These are phyloP conservation scores for Adrianichthys oophorus DNA, from an alignment of 2,797 vertebrate genomes.

Conservation along the genomic window DNA sequence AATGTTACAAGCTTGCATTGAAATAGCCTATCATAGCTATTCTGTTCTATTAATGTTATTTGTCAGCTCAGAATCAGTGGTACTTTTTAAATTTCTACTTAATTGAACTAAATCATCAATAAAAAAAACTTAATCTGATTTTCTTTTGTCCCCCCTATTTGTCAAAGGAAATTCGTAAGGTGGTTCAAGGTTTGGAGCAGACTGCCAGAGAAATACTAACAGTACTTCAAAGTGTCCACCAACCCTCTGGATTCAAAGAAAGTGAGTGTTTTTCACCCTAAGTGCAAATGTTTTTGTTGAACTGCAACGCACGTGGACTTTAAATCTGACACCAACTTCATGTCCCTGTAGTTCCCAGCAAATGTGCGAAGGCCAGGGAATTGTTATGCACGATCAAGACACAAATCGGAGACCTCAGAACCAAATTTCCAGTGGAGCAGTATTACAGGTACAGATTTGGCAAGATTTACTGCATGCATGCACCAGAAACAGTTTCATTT, in stretches of 20 bases:
- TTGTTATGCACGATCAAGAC: conserved; percentile 86
- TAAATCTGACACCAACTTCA: not conserved
- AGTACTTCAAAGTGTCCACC: conserved; percentile 94
- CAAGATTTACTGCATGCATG: too few species aligned
- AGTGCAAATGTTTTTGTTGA: too few species aligned
- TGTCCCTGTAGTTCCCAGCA: conserved; percentile 85
- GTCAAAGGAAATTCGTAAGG: conserved; percentile 91
- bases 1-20: too few species aligned
- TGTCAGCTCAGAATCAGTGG: too few species aligned
- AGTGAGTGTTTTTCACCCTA: conserved; percentile 78
- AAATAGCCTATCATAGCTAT: too few species aligned
- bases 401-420: conserved; percentile 89
- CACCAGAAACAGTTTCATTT: too few species aligned
- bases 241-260: conserved; percentile 91
- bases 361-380: conserved; percentile 89
- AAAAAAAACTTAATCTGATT: not conserved
- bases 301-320: too few species aligned
- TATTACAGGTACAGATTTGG: conserved; percentile 87
- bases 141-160: not conserved
- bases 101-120: too few species aligned
- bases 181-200: conserved; percentile 92
- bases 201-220: conserved; percentile 94
- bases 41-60: too few species aligned
- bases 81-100: too few species aligned
- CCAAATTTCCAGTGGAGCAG: conserved; percentile 92